Percentiles rank a stretch among this genome's conserved stretches.
phyloP scores from a whole-genome alignment of 2,888 invertebrate genomes.

The Torymus texanus region DNA sequence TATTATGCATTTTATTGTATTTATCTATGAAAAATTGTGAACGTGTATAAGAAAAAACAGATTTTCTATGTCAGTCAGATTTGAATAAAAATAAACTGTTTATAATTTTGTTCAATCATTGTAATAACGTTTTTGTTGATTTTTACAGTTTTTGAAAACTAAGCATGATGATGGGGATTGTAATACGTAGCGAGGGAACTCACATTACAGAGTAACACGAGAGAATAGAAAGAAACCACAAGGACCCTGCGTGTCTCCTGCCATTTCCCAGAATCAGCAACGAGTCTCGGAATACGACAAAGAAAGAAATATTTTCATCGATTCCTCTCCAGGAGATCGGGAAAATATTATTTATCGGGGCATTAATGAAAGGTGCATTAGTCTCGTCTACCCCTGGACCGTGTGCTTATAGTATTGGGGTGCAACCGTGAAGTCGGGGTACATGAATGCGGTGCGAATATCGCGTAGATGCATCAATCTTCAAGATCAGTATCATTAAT shows the following conservation, averaged over 20 bases:
- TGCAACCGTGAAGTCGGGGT: too few species aligned
- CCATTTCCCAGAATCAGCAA: slow-evolving; percentile 57
- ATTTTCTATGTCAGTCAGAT: too few species aligned
- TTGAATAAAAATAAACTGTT: too few species aligned
- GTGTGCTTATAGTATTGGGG: neutral
- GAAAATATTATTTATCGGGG: slow-evolving; percentile 61
- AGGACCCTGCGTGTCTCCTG: slow-evolving; percentile 55
- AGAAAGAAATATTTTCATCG: slow-evolving; percentile 57
- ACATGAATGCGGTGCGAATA: slow-evolving; percentile 21
- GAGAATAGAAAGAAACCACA: neutral
- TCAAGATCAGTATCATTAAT: slow-evolving; percentile 25
- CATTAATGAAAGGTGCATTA: slow-evolving; percentile 45
- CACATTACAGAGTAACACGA: neutral
- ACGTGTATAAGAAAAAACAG: too few species aligned
- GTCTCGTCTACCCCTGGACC: slow-evolving; percentile 22
- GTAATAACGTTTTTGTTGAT: too few species aligned
- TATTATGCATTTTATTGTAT: too few species aligned
- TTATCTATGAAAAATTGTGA: too few species aligned
- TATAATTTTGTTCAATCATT: too few species aligned
- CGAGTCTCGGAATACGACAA: slow-evolving; percentile 50
- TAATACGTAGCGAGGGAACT: slow-evolving; percentile 12
- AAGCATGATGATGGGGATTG: too few species aligned
- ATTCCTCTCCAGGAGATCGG: slow-evolving; percentile 57
- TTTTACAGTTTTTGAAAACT: too few species aligned
- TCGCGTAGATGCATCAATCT: slow-evolving; percentile 41